Evolutionary conservation across 2,797 vertebrate genomes (phyloP).

Genomic region (Lerista edwardsae): DNA sequence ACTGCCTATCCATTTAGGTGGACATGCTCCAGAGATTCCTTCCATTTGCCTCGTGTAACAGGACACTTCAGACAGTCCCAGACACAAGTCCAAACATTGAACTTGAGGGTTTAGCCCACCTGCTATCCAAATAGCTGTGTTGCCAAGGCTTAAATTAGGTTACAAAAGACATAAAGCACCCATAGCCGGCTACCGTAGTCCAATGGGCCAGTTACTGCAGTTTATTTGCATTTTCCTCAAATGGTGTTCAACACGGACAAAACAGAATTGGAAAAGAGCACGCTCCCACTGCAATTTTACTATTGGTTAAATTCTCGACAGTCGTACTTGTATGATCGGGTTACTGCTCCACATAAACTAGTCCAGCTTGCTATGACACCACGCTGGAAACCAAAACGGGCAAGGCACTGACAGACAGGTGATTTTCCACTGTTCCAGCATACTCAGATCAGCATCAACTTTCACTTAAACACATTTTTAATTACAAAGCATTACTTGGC

Average conservation of each 20-base stretch:
- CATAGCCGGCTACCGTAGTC: slow-evolving; percentile 21
- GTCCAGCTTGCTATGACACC: slow-evolving; percentile 49
- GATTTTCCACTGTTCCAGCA: slow-evolving; percentile 53
- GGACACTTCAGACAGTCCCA: slow-evolving; percentile 50
- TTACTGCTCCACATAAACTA: slow-evolving; percentile 56
- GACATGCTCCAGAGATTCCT: slow-evolving; percentile 55
- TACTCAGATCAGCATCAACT: slow-evolving; percentile 35
- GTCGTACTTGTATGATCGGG: slow-evolving; percentile 33
- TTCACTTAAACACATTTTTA: slow-evolving; percentile 41
- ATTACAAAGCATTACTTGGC: slow-evolving; percentile 31
- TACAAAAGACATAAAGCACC: slow-evolving; percentile 38
- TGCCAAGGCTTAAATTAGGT: slow-evolving; percentile 55
- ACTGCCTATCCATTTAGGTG: slow-evolving; percentile 72
- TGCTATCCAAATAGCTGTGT: slow-evolving; percentile 55
- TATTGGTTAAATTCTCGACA: slow-evolving; percentile 39
- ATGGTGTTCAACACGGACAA: slow-evolving; percentile 7
- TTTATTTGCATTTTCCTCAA: slow-evolving; percentile 13
- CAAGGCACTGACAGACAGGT: slow-evolving; percentile 57
- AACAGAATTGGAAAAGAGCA: not conserved
- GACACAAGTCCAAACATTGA: slow-evolving; percentile 54
- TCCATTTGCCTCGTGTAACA: slow-evolving; percentile 57
- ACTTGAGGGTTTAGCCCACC: slow-evolving; percentile 56
- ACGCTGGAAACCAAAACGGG: slow-evolving; percentile 47
- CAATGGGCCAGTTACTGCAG: not conserved
- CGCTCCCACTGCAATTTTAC: not conserved